Conservation (phyloP, 2,888 invertebrate genomes). For the Steinernema hermaphroditum region DNA sequence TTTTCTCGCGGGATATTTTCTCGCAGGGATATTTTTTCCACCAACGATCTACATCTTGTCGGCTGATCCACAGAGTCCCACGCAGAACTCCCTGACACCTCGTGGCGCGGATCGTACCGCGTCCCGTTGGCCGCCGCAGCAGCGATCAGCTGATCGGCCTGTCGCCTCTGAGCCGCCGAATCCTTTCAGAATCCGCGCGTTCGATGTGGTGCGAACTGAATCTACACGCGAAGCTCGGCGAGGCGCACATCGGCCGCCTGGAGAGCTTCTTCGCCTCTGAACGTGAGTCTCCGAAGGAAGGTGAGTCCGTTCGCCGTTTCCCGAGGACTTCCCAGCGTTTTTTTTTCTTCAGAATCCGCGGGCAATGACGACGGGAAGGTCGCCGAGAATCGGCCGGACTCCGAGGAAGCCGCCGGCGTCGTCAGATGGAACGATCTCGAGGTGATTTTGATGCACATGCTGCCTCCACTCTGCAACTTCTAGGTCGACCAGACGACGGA, state of each 20-base stretch:
- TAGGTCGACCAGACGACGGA: neutral
- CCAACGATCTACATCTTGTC: no score
- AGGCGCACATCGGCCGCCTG: neutral
- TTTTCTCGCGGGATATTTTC: no score
- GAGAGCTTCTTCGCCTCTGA: conserved; percentile 6
- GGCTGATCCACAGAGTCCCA: no score
- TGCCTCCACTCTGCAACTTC: neutral
- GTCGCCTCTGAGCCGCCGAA: neutral
- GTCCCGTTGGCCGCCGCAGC: neutral
- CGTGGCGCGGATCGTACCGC: no score
- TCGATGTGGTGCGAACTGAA: conserved; percentile 27
- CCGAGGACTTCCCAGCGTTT: no score
- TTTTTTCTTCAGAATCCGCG: no score
- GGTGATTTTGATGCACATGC: conserved; percentile 3
- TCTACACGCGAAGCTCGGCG: conserved; percentile 13
- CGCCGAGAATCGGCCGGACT: neutral
- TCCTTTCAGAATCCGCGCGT: no score
- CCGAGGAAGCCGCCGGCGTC: conserved; percentile 21
- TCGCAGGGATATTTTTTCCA: no score
- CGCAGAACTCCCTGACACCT: no score
- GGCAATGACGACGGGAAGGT: no score
- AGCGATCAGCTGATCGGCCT: conserved; percentile 16
- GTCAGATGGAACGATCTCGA: conserved; percentile 7
- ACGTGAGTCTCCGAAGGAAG: neutral
- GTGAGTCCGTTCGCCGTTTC: no score